Evolutionary conservation across 2,113 vertebrate species (phyloP).

Genomic region (Gnathonemus longibarbis): DNA sequence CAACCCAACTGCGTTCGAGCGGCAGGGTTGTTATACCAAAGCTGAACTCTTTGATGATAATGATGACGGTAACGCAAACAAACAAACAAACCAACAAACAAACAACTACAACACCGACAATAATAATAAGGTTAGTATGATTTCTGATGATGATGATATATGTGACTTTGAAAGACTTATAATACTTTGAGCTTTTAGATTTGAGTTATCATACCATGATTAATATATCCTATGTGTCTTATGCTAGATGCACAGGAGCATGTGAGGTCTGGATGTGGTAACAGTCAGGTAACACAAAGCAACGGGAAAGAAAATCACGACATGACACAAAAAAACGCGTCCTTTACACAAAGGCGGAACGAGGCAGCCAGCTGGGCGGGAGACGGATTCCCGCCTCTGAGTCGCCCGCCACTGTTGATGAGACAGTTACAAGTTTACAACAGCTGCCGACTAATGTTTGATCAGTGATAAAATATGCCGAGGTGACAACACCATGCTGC

Average conservation of each 20-base stretch:
- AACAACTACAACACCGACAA: background rate
- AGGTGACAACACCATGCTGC: conserved; percentile 85
- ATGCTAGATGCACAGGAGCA: conserved; percentile 20
- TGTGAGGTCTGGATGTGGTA: conserved; percentile 28
- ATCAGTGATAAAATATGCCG: conserved; percentile 88
- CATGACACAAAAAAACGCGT: background rate
- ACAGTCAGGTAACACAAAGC: conserved; percentile 38
- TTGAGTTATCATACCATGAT: background rate
- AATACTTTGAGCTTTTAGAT: background rate
- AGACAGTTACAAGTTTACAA: conserved; percentile 80
- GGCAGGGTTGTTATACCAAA: background rate
- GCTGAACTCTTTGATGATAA: background rate
- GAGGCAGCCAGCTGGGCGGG: conserved; percentile 57
- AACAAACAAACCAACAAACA: background rate
- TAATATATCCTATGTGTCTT: background rate
- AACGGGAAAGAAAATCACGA: conserved; percentile 30
- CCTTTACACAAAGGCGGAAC: conserved; percentile 20
- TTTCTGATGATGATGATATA: background rate
- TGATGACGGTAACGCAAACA: background rate
- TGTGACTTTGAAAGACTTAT: background rate
- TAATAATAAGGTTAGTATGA: background rate
- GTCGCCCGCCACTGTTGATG: conserved; percentile 59
- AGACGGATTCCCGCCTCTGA: conserved; percentile 54
- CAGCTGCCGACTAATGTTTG: conserved; percentile 84
- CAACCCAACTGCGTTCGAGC: background rate